A percentile compares a stretch with the other conserved stretches of the same genome.
Evolutionary conservation across 2,113 vertebrate genomes (phyloP).

Genomic region (Aspidoscelis tigris): DNA sequence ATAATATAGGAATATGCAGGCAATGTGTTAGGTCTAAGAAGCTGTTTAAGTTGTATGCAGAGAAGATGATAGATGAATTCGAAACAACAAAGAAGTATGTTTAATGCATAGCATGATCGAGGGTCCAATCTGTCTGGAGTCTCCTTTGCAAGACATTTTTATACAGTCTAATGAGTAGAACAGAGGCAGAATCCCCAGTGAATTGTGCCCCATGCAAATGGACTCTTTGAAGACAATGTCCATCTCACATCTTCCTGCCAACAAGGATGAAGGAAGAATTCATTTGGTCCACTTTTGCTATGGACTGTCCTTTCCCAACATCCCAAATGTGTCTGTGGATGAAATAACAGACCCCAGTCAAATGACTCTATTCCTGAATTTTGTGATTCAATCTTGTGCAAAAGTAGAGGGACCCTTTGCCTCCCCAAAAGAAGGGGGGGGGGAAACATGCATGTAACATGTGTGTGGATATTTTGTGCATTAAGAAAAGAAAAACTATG

Average conservation of each 20-base stretch:
- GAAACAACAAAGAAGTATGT: not conserved
- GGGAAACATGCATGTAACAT: too few species aligned
- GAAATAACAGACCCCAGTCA: too few species aligned
- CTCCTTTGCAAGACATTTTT: not conserved
- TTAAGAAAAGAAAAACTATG: too few species aligned
- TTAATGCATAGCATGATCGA: not conserved
- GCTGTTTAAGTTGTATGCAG: not conserved
- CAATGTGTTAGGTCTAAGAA: not conserved
- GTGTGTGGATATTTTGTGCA: too few species aligned
- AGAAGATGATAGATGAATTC: not conserved
- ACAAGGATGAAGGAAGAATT: too few species aligned
- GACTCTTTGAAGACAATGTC: not conserved
- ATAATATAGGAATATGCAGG: not conserved
- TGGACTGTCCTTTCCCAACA: too few species aligned
- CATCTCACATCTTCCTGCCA: not conserved
- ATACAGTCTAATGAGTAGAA: not conserved
- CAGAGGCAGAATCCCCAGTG: not conserved
- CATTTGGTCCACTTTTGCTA: too few species aligned
- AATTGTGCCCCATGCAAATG: not conserved
- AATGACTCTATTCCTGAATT: too few species aligned
- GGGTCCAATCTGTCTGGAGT: constrained; percentile 1
- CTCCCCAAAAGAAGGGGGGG: too few species aligned
- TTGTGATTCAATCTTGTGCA: too few species aligned
- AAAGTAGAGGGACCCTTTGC: too few species aligned
- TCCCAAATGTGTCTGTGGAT: too few species aligned